Base-by-base conservation (phyloP, 2,888 invertebrate species). In the Electrophaes corylata region DNA sequence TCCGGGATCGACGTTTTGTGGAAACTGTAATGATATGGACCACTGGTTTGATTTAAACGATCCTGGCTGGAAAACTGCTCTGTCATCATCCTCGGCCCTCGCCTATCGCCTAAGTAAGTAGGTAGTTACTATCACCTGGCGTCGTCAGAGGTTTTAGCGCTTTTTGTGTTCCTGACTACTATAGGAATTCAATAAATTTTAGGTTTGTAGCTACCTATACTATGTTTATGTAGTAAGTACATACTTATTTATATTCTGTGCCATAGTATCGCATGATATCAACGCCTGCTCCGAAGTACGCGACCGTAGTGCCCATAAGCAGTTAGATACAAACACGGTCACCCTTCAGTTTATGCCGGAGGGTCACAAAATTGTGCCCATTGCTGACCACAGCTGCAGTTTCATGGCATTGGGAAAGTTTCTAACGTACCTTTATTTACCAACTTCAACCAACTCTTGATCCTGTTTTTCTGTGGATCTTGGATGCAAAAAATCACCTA, bases 21-120 rank as follows among this genome's bases (percentile, higher is more conserved):
- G 70, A 71, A 69, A 67, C 70, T 76, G 73, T 81, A 80, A 83
- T 83, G 81, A 81, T 81, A 76, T 76, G 83, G 78, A 73, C 74
- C 79, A 76, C 69, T 81, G 82, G 75, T 73, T 76, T 78, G 75
- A 71, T 77, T 76, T 73, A 75, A 76, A 56, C 67, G 73, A 74
- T 69, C 71, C 69, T 69, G 59, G 61, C 44, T 48, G 54, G 65
- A 71, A 72, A 79, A 72, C 64, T 75, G 77, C 69, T 59, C 53
- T 61, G 65, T 80, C 81, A 81, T 73, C 48, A 35, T 41, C 6
- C 39, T 18, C 14, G 20, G 8, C 12, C 26, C 6, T 6, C 6
- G 6, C 26, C 1, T 26, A 8, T 6, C n/a, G n/a, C n/a, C n/a
- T n/a, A n/a, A n/a, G n/a, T n/a, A n/a, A n/a, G n/a, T n/a, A n/a